Percentiles rank a stretch among this genome's conserved stretches.
phyloP scores from a whole-genome alignment of 2,888 invertebrate genomes.

The Callinectes sapidus region DNA sequence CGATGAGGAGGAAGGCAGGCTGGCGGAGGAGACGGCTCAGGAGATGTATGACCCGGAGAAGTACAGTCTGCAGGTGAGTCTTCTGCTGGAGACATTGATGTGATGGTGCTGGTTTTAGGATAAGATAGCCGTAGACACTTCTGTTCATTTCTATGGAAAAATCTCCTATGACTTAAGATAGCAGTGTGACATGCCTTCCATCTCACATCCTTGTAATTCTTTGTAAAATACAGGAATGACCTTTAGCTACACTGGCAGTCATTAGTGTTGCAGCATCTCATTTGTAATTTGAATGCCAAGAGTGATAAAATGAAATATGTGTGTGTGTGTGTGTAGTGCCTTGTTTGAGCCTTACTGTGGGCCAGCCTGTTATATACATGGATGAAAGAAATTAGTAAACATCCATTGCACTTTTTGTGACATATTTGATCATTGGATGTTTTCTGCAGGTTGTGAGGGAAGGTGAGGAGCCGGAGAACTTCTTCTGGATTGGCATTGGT shows the following conservation, averaged over 20 bases:
- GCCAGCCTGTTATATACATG: no score
- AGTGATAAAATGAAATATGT: no score
- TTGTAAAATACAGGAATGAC: no score
- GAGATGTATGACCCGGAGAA: conserved; percentile 85
- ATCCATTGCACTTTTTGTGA: conserved; percentile 74
- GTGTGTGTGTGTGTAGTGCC: neutral
- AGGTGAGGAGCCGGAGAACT: conserved; percentile 97
- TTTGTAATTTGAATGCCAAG: neutral
- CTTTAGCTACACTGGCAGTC: no score
- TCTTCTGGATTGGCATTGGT: conserved; percentile 97
- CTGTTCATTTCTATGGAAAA: neutral
- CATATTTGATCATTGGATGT: conserved; percentile 73
- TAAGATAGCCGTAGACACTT: neutral
- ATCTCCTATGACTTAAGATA: no score
- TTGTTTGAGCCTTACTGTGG: conserved; percentile 68
- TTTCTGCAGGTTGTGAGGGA: conserved; percentile 86
- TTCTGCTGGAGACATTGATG: neutral
- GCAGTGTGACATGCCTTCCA: no score
- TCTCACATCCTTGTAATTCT: no score
- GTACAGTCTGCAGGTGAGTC: conserved; percentile 77
- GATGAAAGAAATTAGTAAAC: no score
- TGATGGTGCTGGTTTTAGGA: neutral
- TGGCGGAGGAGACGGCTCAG: conserved; percentile 93
- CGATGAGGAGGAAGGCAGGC: conserved; percentile 88
- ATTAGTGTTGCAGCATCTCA: no score